Percentiles rank a stretch among this genome's conserved stretches.
These are phyloP conservation scores for Leptinotarsa peninsularis DNA, from an alignment of 2,888 invertebrate species.

Conservation along the genomic window DNA sequence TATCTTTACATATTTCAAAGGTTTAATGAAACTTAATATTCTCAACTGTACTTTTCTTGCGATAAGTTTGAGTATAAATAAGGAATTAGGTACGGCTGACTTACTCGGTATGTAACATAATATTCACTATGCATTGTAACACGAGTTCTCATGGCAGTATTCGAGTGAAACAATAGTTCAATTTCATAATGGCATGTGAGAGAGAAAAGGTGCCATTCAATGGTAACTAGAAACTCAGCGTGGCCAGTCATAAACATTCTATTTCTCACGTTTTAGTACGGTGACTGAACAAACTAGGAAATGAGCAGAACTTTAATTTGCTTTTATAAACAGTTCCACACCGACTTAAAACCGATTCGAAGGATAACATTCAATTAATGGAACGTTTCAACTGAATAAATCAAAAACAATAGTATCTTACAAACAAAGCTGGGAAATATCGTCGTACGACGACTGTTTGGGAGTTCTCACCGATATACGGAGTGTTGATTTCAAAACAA, in stretches of 20 bases:
- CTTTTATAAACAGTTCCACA: conserved; percentile 19
- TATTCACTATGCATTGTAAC: conserved; percentile 22
- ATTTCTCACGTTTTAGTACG: conserved; percentile 35
- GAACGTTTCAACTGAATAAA: background rate
- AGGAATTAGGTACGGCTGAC: background rate
- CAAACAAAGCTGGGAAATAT: background rate
- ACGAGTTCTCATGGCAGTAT: conserved; percentile 20
- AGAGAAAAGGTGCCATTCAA: conserved; percentile 30
- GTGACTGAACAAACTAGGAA: conserved; percentile 34
- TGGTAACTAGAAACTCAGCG: conserved; percentile 29
- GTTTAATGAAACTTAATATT: background rate
- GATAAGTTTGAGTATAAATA: background rate
- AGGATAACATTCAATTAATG: background rate
- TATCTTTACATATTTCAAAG: background rate
- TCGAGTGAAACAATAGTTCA: conserved; percentile 27
- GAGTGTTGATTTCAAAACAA: no score
- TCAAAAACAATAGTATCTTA: background rate
- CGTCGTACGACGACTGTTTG: no score
- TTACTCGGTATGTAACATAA: conserved; percentile 20
- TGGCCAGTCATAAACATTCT: conserved; percentile 27
- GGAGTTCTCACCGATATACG: no score
- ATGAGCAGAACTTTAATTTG: conserved; percentile 15
- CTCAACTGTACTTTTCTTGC: background rate
- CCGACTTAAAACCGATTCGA: conserved; percentile 6
- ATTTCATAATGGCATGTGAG: conserved; percentile 27